phyloP scores from a whole-genome alignment of 1,140 invertebrate species.

The Tetragnatha versicolor region DNA sequence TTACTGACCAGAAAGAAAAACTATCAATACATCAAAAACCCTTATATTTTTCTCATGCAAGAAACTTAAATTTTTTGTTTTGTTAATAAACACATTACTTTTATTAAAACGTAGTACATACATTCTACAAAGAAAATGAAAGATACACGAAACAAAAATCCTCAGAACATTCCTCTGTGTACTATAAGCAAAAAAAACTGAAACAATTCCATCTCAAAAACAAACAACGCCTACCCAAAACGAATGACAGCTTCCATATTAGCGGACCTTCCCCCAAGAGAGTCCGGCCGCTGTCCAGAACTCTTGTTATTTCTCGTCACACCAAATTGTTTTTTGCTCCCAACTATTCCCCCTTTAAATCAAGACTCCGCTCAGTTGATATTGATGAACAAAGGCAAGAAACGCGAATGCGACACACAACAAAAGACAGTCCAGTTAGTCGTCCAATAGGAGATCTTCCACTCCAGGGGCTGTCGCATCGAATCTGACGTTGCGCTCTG shows the following conservation, averaged over 20 bases:
- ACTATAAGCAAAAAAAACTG: background rate
- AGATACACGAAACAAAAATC: too few relatives aligned
- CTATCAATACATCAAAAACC: too few relatives aligned
- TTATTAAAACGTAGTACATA: too few relatives aligned
- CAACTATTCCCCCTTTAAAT: slow-evolving; percentile 6
- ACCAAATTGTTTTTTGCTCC: slow-evolving; percentile 6
- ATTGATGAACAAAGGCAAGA: slow-evolving; percentile 36
- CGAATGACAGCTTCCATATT: slow-evolving; percentile 33
- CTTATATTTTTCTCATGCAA: too few relatives aligned
- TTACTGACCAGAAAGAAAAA: too few relatives aligned
- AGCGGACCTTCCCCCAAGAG: slow-evolving; percentile 12
- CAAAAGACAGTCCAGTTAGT: slow-evolving; percentile 12
- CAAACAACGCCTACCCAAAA: background rate
- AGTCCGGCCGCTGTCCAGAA: slow-evolving; percentile 9
- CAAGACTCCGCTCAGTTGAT: slow-evolving; percentile 33
- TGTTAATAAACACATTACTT: too few relatives aligned
- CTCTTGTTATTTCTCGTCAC: slow-evolving; percentile 4
- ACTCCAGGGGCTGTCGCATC: slow-evolving; percentile 23
- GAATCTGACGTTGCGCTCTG: slow-evolving; percentile 29
- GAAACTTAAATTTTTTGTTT: too few relatives aligned
- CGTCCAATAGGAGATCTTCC: slow-evolving; percentile 18
- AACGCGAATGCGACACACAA: background rate
- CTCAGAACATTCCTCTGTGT: too few relatives aligned
- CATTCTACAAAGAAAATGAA: too few relatives aligned
- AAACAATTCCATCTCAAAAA: background rate